Base-by-base conservation (phyloP, 2,797 vertebrate species). In the Acrossocheilus fasciatus region DNA sequence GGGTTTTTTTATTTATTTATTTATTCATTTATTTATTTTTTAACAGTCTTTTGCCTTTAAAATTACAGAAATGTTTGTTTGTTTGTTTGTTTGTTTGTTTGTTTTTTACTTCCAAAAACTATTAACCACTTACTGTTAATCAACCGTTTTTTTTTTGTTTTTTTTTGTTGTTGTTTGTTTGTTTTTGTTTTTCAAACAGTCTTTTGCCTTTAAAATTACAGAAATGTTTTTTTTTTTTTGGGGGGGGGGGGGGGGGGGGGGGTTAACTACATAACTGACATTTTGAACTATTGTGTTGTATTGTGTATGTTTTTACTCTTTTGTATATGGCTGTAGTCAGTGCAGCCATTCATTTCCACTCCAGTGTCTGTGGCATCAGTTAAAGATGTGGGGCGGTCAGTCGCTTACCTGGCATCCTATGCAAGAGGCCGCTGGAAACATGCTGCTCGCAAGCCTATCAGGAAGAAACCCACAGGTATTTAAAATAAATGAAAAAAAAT, bases 371-470 rank as follows among this genome's bases (percentile, higher is more conserved):
- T 83, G 20, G 41, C 72, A 10, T 76, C 88, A 34, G 30, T 74
- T 23, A 86, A 85, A 8, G 39, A 81, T 11, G 83, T 68, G 43
- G 87, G 79, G 34, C 88, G 73, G 76, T 85, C 88, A n/a, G 86
- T 87, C 2, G 87, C 86, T 45, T 85, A 87, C 1, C 92, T 92
- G 92, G 80, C 88, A 0, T 92, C 89, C 0, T 94, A 93, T 75
- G 89, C 91, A 26, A 86, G 88, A 26, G 64, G 91, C 41, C 92
- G 93, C 30, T 91, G 93, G 93, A 93, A 82, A 77, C 76, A 78
- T 15, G 79, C 82, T 12, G 54, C 84, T 1, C 81, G 47, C 14
- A 90, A 92, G 57, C 90, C 70, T 69, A 14, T 69, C 20, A 91
- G 77, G 75, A 89, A 84, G 75, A 91, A 90, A 82, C 82, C 62